Evolutionary conservation across 2,888 invertebrate genomes (phyloP).

Genomic region (Tetranychus truncatus): DNA sequence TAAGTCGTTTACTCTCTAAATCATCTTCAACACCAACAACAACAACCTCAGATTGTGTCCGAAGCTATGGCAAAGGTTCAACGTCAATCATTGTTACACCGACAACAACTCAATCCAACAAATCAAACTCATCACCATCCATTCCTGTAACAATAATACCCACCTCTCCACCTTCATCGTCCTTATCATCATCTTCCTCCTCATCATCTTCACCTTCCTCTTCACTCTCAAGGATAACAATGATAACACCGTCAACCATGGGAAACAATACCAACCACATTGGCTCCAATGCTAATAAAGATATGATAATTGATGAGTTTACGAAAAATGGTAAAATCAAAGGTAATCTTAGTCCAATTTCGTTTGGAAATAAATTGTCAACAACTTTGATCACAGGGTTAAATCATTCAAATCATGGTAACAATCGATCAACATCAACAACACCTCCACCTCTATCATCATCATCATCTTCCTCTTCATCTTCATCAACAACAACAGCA

Average conservation of each 20-base stretch:
- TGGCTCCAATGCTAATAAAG: no score
- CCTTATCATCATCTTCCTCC: neutral
- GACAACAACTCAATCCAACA: neutral
- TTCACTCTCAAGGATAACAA: neutral
- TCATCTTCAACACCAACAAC: neutral
- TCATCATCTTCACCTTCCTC: neutral
- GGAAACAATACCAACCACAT: no score
- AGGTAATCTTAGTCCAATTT: neutral
- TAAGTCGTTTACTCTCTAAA: neutral
- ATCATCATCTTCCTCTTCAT: neutral
- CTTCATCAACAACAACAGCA: neutral
- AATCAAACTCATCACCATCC: neutral
- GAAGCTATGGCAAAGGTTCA: neutral
- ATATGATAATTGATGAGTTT: neutral
- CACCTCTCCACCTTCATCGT: neutral
- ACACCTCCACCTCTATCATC: neutral
- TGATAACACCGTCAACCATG: no score
- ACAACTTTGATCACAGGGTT: neutral
- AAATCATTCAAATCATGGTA: neutral
- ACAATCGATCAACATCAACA: slow-evolving; percentile 1
- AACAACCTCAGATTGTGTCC: neutral
- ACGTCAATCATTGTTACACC: neutral
- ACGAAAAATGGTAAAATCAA: neutral
- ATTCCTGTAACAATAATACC: neutral
- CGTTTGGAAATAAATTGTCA: neutral